A percentile compares a stretch with the other conserved stretches of the same genome.
Evolutionary conservation across 1,140 invertebrate genomes (phyloP).

Genomic region (Cotesia vestalis): DNA sequence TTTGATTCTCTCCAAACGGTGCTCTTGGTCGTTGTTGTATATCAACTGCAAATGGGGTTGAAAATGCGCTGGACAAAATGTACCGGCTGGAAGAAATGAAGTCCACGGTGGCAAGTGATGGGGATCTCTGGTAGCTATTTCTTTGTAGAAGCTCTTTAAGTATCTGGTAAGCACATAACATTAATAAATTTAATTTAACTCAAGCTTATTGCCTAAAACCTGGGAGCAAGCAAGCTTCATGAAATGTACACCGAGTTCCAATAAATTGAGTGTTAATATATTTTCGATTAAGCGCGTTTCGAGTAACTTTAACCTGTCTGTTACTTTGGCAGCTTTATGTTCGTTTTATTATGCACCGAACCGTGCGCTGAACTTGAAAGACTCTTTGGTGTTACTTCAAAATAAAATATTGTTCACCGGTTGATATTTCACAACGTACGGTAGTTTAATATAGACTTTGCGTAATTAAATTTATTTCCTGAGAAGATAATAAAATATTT

Average conservation of each 20-base stretch:
- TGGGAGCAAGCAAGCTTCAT: too few species aligned
- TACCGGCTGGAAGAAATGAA: constrained; percentile 58
- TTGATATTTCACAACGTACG: too few species aligned
- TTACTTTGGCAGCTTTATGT: not conserved
- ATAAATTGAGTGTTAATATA: not conserved
- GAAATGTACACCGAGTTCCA: not conserved
- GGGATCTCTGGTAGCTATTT: constrained; percentile 61
- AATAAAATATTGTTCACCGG: too few species aligned
- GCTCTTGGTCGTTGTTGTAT: constrained; percentile 57
- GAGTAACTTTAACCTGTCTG: too few species aligned
- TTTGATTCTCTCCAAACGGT: constrained; percentile 59
- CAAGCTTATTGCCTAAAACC: not conserved
- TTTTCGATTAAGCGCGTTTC: too few species aligned
- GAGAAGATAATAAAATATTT: too few species aligned
- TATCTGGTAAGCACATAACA: constrained; percentile 48
- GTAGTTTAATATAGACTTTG: too few species aligned
- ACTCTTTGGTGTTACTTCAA: not conserved
- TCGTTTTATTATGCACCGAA: not conserved
- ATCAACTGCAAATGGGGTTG: constrained; percentile 63
- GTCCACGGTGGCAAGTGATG: constrained; percentile 62
- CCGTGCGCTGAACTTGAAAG: constrained; percentile 6
- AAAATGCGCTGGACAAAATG: constrained; percentile 62
- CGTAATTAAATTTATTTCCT: too few species aligned
- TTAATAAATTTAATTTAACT: not conserved
- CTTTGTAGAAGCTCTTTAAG: constrained; percentile 62